Base-by-base conservation (phyloP, 2,113 vertebrate genomes). In the Rhinogobius similis region DNA sequence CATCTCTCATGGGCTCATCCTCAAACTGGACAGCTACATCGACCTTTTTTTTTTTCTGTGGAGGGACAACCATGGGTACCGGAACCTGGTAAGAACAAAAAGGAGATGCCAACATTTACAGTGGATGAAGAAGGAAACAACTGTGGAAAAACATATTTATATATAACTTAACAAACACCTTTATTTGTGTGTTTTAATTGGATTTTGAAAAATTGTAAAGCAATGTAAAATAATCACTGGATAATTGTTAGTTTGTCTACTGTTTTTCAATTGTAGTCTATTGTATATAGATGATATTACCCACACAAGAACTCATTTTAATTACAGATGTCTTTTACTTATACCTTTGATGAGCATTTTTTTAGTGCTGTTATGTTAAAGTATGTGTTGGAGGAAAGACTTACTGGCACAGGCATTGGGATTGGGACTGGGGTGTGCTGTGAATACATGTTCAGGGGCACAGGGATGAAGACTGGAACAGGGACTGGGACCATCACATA, bases 361-460 rank as follows among this genome's bases (percentile, higher is more conserved):
- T n/a, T n/a, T n/a, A n/a, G n/a, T n/a, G n/a, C 6, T 2, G 29
- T 32, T 32, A 39, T 39, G 8, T n/a, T 6, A 8, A 48, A 9
- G 20, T 50, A 21, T 21, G 20, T 7, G 23, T 26, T 26, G 23
- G 23, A 26, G 24, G 23, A 23, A 2, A 50, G 36, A 95, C 95
- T 82, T 90, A 99, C 97, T 58, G 96, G 96, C 70, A 99, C 27
- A 62, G 96, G 95, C 79, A 99, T 68, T 16, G 94, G 92, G 80
- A 99, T 69, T 0, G 95, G 94, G 77, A 97, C 91, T 38, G 97
- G 97, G 5, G 94, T 94, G 90, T 94, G 95, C 85, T 99, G 97
- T 50, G 95, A 94, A 87, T 96, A 99, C 88, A 99, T 93, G 87
- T 96, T 95, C 93, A 99, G 89, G 72, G 97, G 97, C 78, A 99